Conservation (phyloP, 2,113 vertebrate genomes). For the Peromyscus maniculatus region DNA sequence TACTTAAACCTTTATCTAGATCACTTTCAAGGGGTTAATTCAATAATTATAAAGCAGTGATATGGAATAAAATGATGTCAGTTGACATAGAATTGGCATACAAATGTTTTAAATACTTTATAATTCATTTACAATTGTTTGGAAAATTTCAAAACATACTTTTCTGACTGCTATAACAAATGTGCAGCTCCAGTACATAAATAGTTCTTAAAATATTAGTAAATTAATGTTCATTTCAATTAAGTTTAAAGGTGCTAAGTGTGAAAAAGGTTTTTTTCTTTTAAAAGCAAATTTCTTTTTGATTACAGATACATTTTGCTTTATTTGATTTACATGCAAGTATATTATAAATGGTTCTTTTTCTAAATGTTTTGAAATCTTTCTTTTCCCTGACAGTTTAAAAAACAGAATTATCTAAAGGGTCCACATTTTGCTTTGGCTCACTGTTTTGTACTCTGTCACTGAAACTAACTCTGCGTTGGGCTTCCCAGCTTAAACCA, state of each 20-base stretch:
- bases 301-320: neutral
- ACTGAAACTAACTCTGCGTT: neutral
- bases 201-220: neutral
- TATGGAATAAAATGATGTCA: neutral
- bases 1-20: neutral
- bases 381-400: neutral
- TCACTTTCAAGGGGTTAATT: neutral
- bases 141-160: neutral
- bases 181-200: neutral
- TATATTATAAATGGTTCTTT: neutral
- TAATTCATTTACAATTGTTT: neutral
- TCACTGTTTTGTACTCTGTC: neutral
- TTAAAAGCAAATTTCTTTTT: neutral
- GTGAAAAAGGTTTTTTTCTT: neutral
- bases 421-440: constrained; percentile 3
- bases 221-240: neutral
- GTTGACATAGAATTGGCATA: neutral
- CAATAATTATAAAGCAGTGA: neutral
- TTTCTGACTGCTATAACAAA: neutral
- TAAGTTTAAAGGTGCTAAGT: neutral
- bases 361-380: neutral
- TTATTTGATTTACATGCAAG: neutral
- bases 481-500: neutral
- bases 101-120: neutral
- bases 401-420: neutral